Evolutionary conservation across 2,888 invertebrate genomes (phyloP), one percentile per base, ranked within the genome.

Genomic region (Agrotis puta): DNA sequence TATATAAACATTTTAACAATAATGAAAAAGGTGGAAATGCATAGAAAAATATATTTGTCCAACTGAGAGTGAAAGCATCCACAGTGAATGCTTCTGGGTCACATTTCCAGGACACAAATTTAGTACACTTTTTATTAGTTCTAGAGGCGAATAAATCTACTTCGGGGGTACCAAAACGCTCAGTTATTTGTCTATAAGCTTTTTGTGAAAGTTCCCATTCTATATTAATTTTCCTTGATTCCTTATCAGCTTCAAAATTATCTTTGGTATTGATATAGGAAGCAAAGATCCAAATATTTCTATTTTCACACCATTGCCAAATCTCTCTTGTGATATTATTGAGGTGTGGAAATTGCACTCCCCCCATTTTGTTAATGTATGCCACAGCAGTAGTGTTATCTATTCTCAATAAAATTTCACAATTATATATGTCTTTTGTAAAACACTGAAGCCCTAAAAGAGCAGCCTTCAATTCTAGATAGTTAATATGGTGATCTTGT

Each of bases 221-320:
- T 20, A 58, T 43, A 58, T 43, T 58, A 58, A 58, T 58, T 43
- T 58, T 58, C n/a, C 57, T 39, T 20, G 57, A 58, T 58, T 58
- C 57, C 3, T 9, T 50, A n/a, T 50, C 48, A 6, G 48, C n/a
- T 50, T 50, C n/a, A 3, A 50, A 50, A 50, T 50, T 50, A 39
- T 39, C 39, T 39, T 39, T 39, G n/a, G n/a, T n/a, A n/a, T n/a
- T n/a, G n/a, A n/a, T n/a, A n/a, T n/a, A n/a, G n/a, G n/a, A n/a
- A n/a, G 7, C 5, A 6, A 59, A 54, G 54, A n/a, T n/a, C n/a
- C n/a, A n/a, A n/a, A n/a, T n/a, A n/a, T n/a, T n/a, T n/a, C n/a
- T n/a, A n/a, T n/a, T n/a, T n/a, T n/a, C n/a, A n/a, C n/a, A n/a
- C n/a, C n/a, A n/a, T n/a, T n/a, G n/a, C n/a, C n/a, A n/a, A n/a